Evolutionary conservation across 2,797 vertebrate species (phyloP).

Genomic region (Todus mexicanus): DNA sequence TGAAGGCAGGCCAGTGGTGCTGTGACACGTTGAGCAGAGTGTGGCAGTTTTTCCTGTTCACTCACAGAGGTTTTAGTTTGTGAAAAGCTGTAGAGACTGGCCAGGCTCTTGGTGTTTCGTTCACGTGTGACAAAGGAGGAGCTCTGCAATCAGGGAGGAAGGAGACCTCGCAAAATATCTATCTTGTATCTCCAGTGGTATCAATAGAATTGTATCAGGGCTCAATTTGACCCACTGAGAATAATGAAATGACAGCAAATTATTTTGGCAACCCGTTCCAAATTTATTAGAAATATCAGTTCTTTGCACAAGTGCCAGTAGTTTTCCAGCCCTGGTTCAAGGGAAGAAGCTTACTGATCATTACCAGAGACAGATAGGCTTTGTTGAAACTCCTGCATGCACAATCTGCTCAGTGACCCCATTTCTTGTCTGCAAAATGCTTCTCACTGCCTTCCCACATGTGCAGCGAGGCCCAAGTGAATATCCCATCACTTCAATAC

Average conservation of each 20-base stretch:
- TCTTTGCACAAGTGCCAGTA: neutral
- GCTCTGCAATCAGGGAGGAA: neutral
- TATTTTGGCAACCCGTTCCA: neutral
- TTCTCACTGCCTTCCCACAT: neutral
- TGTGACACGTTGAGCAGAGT: neutral
- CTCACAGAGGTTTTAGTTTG: neutral
- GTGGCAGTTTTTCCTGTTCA: neutral
- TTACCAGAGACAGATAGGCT: no score
- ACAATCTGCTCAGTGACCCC: neutral
- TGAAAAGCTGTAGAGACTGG: neutral
- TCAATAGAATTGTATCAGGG: neutral
- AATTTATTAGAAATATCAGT: neutral
- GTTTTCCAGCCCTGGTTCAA: neutral
- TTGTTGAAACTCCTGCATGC: neutral
- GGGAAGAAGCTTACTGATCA: neutral
- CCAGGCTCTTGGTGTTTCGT: neutral
- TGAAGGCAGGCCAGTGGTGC: neutral
- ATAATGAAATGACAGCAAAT: neutral
- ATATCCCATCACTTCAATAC: neutral
- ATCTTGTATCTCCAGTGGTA: neutral
- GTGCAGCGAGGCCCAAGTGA: neutral
- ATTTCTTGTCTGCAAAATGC: neutral
- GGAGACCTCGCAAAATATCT: neutral
- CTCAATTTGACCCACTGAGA: neutral
- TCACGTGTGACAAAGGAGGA: neutral